Conservation (phyloP, 2,113 vertebrate genomes). For the Hirundichthys speculiger region DNA sequence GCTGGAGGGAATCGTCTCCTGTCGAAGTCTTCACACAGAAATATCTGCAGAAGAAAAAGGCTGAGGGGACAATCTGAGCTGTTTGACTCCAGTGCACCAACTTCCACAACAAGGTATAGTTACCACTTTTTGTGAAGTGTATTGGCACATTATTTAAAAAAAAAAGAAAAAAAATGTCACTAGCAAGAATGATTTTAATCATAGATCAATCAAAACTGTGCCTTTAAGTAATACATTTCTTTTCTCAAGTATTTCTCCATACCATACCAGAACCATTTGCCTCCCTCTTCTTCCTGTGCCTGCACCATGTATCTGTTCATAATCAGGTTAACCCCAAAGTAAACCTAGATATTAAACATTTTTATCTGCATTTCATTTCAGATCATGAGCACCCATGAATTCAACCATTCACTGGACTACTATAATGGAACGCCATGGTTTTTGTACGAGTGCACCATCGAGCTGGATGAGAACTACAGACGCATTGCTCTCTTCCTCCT, state of each 20-base stretch:
- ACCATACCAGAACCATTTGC: neutral
- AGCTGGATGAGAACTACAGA: constrained; percentile 77
- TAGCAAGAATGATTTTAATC: too few species aligned
- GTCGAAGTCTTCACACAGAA: constrained; percentile 11
- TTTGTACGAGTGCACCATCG: constrained; percentile 78
- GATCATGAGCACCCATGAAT: constrained; percentile 51
- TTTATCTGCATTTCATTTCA: constrained; percentile 44
- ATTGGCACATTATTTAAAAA: too few species aligned
- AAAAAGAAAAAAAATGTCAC: too few species aligned
- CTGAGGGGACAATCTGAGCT: constrained; percentile 18
- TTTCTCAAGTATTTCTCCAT: too few species aligned
- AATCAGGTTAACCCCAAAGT: constrained; percentile 53
- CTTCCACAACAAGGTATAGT: neutral
- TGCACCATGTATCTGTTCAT: constrained; percentile 24
- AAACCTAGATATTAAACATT: constrained; percentile 39
- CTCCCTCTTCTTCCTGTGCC: constrained; percentile 24
- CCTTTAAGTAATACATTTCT: too few species aligned
- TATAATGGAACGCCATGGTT: constrained; percentile 79
- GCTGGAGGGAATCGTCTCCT: constrained; percentile 23
- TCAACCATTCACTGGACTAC: constrained; percentile 74
- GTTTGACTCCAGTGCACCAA: constrained; percentile 11
- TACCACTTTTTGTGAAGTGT: too few species aligned
- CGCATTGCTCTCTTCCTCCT: constrained; percentile 87
- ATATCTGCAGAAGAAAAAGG: neutral
- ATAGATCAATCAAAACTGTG: too few species aligned